A percentile compares a stretch with the other conserved stretches of the same genome.
Evolutionary conservation across 2,797 vertebrate genomes (phyloP).

Genomic region (Cynopterus sphinx): DNA sequence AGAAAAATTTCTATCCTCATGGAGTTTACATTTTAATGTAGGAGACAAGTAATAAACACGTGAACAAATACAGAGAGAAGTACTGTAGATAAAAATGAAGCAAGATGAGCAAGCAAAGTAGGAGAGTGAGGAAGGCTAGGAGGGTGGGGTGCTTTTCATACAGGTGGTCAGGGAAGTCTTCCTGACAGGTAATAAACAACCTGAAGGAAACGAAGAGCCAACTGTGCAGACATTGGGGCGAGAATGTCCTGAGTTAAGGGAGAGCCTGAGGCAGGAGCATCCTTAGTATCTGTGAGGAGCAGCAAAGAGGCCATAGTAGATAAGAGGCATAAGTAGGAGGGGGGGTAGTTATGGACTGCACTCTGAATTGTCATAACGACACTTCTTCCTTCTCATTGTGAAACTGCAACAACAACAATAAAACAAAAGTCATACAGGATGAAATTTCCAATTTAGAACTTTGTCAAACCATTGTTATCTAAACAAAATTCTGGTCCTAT

Average conservation of each 20-base stretch:
- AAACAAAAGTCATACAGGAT: not conserved
- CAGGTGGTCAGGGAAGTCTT: not conserved
- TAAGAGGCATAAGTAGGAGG: not conserved
- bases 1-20: not conserved
- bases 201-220: not conserved
- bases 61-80: not conserved
- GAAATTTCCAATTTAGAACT: conserved; percentile 10
- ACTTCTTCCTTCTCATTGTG: not conserved
- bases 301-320: not conserved
- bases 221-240: not conserved
- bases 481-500: conserved; percentile 35
- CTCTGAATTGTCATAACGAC: not conserved
- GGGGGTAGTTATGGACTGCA: not conserved
- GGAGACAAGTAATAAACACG: not conserved
- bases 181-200: not conserved
- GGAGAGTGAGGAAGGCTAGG: not conserved
- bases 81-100: not conserved
- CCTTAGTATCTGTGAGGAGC: not conserved
- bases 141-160: not conserved
- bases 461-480: not conserved
- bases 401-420: not conserved
- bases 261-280: not conserved
- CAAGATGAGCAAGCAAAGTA: not conserved
- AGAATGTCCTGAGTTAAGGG: not conserved
- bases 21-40: conserved; percentile 1